A percentile compares a stretch with the other conserved stretches of the same genome.
phyloP scores from a whole-genome alignment of 2,113 vertebrate genomes.

The rat (Rattus norvegicus) region DNA sequence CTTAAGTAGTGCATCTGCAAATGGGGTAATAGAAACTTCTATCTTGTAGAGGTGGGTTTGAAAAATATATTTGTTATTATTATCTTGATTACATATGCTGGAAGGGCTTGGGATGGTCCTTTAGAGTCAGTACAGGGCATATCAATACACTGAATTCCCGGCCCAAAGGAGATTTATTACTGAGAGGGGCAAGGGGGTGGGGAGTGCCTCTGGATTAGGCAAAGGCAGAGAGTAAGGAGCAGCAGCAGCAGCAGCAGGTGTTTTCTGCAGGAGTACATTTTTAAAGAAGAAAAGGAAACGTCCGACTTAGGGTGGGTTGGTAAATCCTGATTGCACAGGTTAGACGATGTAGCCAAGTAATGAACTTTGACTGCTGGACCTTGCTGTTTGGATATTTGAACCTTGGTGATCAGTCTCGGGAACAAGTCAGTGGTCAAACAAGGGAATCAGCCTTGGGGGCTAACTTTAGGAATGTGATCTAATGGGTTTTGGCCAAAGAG shows the following conservation, averaged over 20 bases:
- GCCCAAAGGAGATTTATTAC: not conserved
- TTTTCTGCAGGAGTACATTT: not conserved
- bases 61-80: not conserved
- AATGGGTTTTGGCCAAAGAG: not conserved
- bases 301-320: not conserved
- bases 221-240: not conserved
- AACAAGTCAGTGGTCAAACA: not conserved
- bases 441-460: not conserved
- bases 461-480: not conserved
- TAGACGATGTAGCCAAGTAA: not conserved
- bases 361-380: not conserved
- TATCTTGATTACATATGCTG: not conserved
- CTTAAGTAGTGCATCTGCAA: conserved; percentile 20
- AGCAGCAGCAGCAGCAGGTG: not conserved
- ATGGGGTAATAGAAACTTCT: not conserved
- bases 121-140: not conserved
- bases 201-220: not conserved
- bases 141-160: not conserved
- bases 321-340: not conserved
- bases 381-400: not conserved
- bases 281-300: not conserved
- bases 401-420: not conserved
- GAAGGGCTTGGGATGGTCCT: not conserved
- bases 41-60: not conserved
- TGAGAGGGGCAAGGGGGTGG: not conserved